Evolutionary conservation across 2,888 invertebrate species (phyloP).

Genomic region (Hoplodrina ambigua): DNA sequence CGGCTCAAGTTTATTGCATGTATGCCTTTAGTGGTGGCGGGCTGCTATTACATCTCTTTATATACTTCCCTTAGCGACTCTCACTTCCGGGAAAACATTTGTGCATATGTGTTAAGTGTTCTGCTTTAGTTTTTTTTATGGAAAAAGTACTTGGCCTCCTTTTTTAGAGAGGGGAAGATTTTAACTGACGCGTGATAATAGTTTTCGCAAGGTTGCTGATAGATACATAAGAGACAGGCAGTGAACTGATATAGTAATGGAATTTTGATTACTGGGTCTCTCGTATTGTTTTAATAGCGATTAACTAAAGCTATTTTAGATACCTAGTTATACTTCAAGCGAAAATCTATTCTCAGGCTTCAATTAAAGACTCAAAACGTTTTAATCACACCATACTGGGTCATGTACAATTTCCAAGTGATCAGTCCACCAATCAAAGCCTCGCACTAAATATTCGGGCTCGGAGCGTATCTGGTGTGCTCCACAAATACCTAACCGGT

Average conservation of each 20-base stretch:
- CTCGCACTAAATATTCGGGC: conserved; percentile 58
- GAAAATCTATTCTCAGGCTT: conserved; percentile 6
- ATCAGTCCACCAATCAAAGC: conserved; percentile 60
- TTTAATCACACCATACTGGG: conserved; percentile 39
- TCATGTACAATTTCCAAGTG: conserved; percentile 57
- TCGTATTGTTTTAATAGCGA: neutral
- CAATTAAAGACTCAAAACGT: conserved; percentile 21
- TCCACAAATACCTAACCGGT: conserved; percentile 68
- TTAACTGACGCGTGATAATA: neutral
- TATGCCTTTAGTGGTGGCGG: conserved; percentile 51
- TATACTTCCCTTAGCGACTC: conserved; percentile 48
- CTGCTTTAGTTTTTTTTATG: conserved; percentile 30
- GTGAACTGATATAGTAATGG: no score
- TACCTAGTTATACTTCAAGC: neutral
- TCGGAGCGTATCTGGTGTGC: conserved; percentile 48
- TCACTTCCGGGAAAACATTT: conserved; percentile 43
- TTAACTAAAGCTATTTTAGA: neutral
- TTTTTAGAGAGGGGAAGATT: neutral
- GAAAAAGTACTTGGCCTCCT: conserved; percentile 23
- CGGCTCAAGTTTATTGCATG: conserved; percentile 60
- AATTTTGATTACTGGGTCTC: no score
- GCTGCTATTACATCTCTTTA: conserved; percentile 48
- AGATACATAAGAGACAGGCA: neutral
- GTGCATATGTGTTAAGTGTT: conserved; percentile 38
- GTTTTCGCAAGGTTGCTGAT: neutral